A percentile compares a stretch with the other conserved stretches of the same genome.
Evolutionary conservation across 2,888 invertebrate genomes (phyloP).

Genomic region (Drosophila mimetica): DNA sequence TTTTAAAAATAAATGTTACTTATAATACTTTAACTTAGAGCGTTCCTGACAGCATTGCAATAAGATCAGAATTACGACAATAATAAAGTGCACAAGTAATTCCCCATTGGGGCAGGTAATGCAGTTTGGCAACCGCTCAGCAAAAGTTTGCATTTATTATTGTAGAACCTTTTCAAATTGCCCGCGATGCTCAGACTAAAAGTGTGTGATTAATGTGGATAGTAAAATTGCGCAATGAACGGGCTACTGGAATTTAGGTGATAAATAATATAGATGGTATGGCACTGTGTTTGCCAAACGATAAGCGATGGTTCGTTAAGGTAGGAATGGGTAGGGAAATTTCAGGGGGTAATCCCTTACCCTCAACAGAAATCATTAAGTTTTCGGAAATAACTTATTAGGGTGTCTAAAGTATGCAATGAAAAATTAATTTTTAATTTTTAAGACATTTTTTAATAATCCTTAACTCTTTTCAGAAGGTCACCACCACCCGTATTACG

Average conservation of each 20-base stretch:
- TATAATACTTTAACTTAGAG: too few relatives aligned
- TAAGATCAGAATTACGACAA: too few relatives aligned
- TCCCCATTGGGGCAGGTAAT: conserved; percentile 14
- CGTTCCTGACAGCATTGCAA: too few relatives aligned
- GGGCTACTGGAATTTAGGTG: neutral
- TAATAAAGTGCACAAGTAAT: neutral
- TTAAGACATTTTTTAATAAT: too few relatives aligned
- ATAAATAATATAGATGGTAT: neutral
- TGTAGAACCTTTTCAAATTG: neutral
- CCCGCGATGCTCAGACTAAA: neutral
- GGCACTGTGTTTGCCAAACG: neutral
- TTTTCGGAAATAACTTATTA: too few relatives aligned
- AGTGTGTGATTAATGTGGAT: conserved; percentile 5
- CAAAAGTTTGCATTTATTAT: neutral
- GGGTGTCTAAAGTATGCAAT: too few relatives aligned
- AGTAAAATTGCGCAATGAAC: conserved; percentile 3
- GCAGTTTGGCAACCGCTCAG: conserved; percentile 2
- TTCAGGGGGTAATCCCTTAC: too few relatives aligned
- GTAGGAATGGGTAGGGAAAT: neutral
- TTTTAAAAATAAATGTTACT: too few relatives aligned
- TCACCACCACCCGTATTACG: neutral
- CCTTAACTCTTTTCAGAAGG: too few relatives aligned
- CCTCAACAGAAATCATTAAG: too few relatives aligned
- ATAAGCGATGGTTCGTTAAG: conserved; percentile 18
- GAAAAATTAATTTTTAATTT: too few relatives aligned